Percentiles rank a stretch among this genome's conserved stretches.
These are phyloP conservation scores for Phorcus lineatus DNA, from an alignment of 2,888 invertebrate genomes.

Conservation along the genomic window DNA sequence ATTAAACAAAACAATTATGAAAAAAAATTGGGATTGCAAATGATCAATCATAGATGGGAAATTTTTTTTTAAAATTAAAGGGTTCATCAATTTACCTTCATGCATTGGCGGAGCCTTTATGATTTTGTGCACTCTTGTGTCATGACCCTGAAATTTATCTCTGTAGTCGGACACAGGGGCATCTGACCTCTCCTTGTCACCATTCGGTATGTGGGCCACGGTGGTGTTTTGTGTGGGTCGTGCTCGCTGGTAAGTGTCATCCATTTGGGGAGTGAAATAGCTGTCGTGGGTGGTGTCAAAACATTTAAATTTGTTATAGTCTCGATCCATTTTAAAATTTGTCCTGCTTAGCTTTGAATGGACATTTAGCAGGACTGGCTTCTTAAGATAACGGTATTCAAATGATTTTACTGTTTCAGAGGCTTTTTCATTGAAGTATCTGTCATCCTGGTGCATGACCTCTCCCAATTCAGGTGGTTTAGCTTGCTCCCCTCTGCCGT, in stretches of 20 bases:
- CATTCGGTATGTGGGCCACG: constrained; percentile 64
- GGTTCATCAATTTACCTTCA: constrained; percentile 51
- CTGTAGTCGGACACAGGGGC: constrained; percentile 68
- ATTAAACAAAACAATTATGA: no score
- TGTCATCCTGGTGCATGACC: constrained; percentile 67
- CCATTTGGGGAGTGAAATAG: constrained; percentile 64
- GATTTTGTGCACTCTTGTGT: constrained; percentile 54
- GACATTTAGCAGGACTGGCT: constrained; percentile 51
- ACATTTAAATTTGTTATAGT: constrained; percentile 62
- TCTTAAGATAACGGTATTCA: constrained; percentile 55
- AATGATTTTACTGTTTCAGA: constrained; percentile 66
- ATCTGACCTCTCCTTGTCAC: constrained; percentile 64
- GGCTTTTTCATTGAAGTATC: constrained; percentile 60
- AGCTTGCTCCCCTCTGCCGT: constrained; percentile 52
- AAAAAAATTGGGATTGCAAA: no score
- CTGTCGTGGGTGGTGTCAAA: constrained; percentile 67
- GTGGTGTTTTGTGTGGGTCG: constrained; percentile 36
- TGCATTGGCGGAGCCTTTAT: constrained; percentile 62
- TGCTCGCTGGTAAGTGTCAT: constrained; percentile 37
- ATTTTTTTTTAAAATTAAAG: no score
- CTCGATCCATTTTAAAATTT: constrained; percentile 72
- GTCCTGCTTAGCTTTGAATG: constrained; percentile 58
- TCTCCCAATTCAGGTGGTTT: constrained; percentile 65
- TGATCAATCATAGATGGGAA: no score
- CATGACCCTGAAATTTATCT: constrained; percentile 64